Percentiles rank a stretch among this genome's conserved stretches.
phyloP scores from a whole-genome alignment of 2,888 invertebrate species.

The Dasysyrphus albostriatus region DNA sequence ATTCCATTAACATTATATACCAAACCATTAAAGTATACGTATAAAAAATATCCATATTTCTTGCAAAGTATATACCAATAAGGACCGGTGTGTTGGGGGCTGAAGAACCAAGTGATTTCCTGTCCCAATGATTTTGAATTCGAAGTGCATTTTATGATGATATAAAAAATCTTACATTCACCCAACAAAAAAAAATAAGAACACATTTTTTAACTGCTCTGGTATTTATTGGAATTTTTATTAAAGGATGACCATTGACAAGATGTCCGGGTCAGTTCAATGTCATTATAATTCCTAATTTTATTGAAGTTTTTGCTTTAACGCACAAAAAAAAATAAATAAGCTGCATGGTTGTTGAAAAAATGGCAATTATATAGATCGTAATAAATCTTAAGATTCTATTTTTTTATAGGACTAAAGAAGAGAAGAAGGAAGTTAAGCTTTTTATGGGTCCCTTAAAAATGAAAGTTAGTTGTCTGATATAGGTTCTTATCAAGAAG shows the following conservation, averaged over 20 bases:
- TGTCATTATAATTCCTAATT: neutral
- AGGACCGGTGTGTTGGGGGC: no score
- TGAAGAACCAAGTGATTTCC: no score
- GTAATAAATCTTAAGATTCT: neutral
- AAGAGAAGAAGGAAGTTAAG: neutral
- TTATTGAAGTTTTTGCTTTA: conserved; percentile 3
- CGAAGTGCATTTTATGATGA: conserved; percentile 1
- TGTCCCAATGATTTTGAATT: neutral
- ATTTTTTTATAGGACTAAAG: neutral
- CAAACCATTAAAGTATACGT: neutral
- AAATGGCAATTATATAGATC: neutral
- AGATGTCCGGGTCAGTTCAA: neutral
- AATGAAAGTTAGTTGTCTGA: neutral
- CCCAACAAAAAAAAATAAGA: neutral
- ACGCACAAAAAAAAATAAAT: neutral
- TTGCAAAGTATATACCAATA: no score
- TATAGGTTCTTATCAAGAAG: neutral
- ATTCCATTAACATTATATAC: neutral
- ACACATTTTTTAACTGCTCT: neutral
- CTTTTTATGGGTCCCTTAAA: neutral
- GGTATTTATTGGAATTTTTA: neutral
- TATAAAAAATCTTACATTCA: neutral
- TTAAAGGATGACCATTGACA: neutral
- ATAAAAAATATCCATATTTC: no score
- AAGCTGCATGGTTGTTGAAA: neutral